Conservation (phyloP, 2,113 vertebrate genomes). For the Galeopterus variegatus region DNA sequence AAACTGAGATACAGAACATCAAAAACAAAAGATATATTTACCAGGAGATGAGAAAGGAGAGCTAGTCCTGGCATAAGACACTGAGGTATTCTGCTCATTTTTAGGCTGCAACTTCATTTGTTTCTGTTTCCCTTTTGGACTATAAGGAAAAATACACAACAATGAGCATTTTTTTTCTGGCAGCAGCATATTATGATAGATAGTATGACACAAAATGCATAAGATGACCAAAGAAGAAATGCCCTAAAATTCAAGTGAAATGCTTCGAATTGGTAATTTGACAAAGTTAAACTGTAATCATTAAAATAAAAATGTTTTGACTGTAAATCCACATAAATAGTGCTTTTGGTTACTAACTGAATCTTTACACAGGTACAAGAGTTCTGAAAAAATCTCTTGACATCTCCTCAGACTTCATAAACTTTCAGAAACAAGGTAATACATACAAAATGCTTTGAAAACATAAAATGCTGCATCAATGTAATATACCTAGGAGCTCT, state of each 20-base stretch:
- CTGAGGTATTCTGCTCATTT: slow-evolving; percentile 91
- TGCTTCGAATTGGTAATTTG: slow-evolving; percentile 26
- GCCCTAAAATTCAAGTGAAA: slow-evolving; percentile 38
- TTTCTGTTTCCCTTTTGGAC: slow-evolving; percentile 96
- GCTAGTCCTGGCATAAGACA: slow-evolving; percentile 91
- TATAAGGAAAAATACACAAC: slow-evolving; percentile 82
- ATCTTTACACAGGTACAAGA: slow-evolving; percentile 9
- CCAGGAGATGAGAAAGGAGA: slow-evolving; percentile 93
- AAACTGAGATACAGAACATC: slow-evolving; percentile 26
- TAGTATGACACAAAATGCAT: slow-evolving; percentile 51
- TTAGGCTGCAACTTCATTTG: slow-evolving; percentile 93
- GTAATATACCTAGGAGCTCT: slow-evolving; percentile 90
- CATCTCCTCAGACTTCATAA: neutral
- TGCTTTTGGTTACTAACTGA: slow-evolving; percentile 30
- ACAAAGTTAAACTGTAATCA: slow-evolving; percentile 34
- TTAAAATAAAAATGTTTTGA: neutral
- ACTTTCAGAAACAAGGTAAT: slow-evolving; percentile 37
- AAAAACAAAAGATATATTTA: slow-evolving; percentile 83
- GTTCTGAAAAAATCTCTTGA: neutral
- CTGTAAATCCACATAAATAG: slow-evolving; percentile 40
- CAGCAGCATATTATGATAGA: slow-evolving; percentile 27
- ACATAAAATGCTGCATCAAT: neutral
- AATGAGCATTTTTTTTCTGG: slow-evolving; percentile 40
- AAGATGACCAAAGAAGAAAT: slow-evolving; percentile 52
- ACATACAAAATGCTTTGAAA: slow-evolving; percentile 16